A percentile compares a stretch with the other conserved stretches of the same genome.
Conservation (phyloP, 2,888 invertebrate species). For the Elgonia sp. region DNA sequence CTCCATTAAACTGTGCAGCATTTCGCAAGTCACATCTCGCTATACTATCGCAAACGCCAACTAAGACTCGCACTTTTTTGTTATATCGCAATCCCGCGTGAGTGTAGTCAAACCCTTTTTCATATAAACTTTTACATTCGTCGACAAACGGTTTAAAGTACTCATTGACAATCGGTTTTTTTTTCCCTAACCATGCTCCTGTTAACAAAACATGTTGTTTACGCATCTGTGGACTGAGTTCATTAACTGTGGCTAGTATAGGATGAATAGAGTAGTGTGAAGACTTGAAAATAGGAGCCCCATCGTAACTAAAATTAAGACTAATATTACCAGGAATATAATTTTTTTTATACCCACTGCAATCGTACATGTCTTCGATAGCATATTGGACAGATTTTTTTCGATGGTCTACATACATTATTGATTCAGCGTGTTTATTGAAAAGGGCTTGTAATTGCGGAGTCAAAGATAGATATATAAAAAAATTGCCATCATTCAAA, state of each 20-base stretch:
- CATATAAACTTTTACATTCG: conserved; percentile 43
- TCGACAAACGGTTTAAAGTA: conserved; percentile 69
- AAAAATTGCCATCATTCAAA: conserved; percentile 48
- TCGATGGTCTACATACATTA: conserved; percentile 42
- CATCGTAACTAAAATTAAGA: conserved; percentile 72
- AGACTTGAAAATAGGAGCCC: conserved; percentile 61
- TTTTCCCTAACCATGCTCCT: conserved; percentile 55
- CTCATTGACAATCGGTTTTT: conserved; percentile 60
- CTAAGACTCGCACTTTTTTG: conserved; percentile 56
- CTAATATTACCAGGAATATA: conserved; percentile 33
- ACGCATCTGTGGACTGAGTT: conserved; percentile 24
- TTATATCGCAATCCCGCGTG: conserved; percentile 25
- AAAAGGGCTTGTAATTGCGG: conserved; percentile 37
- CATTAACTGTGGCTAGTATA: conserved; percentile 62
- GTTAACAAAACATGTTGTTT: conserved; percentile 20
- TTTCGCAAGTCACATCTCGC: conserved; percentile 58
- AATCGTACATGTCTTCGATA: conserved; percentile 73
- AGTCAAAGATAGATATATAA: conserved; percentile 45
- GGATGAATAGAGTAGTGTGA: conserved; percentile 59
- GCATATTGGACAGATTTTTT: conserved; percentile 53
- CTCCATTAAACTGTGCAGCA: conserved; percentile 60
- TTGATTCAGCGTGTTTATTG: conserved; percentile 17
- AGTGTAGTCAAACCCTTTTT: conserved; percentile 60
- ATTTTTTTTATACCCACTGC: conserved; percentile 53
- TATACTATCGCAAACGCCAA: conserved; percentile 63